Evolutionary conservation across 1,140 invertebrate species (phyloP), one percentile per base, ranked within the genome.

Genomic region (Drosophila quadrilineata): DNA sequence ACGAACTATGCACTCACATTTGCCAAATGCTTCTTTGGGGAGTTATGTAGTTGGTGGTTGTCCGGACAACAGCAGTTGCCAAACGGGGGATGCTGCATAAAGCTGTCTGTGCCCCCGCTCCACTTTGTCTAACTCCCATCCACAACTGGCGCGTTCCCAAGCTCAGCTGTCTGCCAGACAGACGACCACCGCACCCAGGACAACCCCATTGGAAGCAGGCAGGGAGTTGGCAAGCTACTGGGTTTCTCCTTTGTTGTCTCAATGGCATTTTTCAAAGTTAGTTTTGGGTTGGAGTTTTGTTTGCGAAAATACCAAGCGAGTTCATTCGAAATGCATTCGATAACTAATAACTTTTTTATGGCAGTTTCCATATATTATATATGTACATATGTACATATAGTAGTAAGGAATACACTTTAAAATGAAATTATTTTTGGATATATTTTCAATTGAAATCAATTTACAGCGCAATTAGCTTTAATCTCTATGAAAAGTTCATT

Each of bases 191-290:
- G 9, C 24, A 43, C 14, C 22, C 8, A 19, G 24, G n/a, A n/a
- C n/a, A n/a, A n/a, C n/a, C n/a, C n/a, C n/a, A n/a, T n/a, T n/a
- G n/a, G n/a, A n/a, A n/a, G n/a, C n/a, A n/a, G n/a, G n/a, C n/a
- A n/a, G n/a, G n/a, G n/a, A n/a, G n/a, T n/a, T n/a, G n/a, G n/a
- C n/a, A 14, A 19, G 5, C 17, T 40, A 21, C 3, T 19, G 10
- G 35, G 19, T 28, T 50, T 48, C 21, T 68, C 45, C 77, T 84
- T 82, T 82, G 77, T 84, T 82, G 77, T 82, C 77, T 82, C 77
- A 57, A 26, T 72, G 60, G 43, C 50, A 26, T 63, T 73, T 76
- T 69, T 17, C 31, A 29, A 50, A 53, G 36, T 53, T 63, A 36
- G 10, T 26, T 45, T 16, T 12, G n/a, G 33, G 16, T 29, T 10